These are phyloP conservation scores for Onychomys leucogaster DNA, from an alignment of 2,797 vertebrate species.

Conservation along the genomic window DNA sequence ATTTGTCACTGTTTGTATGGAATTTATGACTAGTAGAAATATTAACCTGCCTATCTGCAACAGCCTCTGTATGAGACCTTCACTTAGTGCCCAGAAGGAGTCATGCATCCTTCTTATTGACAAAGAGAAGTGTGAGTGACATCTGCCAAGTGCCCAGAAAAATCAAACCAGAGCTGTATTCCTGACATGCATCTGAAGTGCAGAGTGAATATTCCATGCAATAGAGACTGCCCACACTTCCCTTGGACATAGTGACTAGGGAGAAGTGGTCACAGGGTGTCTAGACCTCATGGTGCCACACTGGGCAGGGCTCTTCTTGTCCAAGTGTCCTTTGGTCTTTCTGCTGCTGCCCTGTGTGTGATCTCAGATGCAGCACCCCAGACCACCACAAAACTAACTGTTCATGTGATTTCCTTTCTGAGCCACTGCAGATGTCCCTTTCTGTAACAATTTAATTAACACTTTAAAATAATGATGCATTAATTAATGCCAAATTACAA, in stretches of 20 bases:
- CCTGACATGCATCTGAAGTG: neutral
- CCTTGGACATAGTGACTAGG: neutral
- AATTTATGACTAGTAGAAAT: conserved; percentile 76
- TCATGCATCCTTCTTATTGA: conserved; percentile 30
- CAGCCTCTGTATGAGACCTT: conserved; percentile 36
- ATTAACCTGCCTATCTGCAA: conserved; percentile 47
- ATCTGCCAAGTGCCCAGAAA: conserved; percentile 30
- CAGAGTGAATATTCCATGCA: neutral
- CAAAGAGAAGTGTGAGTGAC: neutral
- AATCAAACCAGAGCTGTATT: neutral
- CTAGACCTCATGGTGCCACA: neutral
- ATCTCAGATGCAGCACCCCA: conserved; percentile 66
- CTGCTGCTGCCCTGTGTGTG: conserved; percentile 1
- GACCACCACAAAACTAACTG: conserved; percentile 83
- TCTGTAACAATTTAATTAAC: conserved; percentile 90
- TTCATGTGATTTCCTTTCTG: conserved; percentile 83
- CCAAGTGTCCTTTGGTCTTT: conserved; percentile 50
- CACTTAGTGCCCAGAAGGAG: neutral
- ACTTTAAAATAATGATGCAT: conserved; percentile 89
- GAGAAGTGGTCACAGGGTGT: neutral
- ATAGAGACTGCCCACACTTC: neutral
- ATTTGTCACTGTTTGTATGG: conserved; percentile 72
- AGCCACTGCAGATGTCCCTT: conserved; percentile 87
- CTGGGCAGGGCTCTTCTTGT: neutral
- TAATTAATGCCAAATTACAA: conserved; percentile 91